phyloP scores from a whole-genome alignment of 2,797 vertebrate species.

The Darevskia nairensis region DNA sequence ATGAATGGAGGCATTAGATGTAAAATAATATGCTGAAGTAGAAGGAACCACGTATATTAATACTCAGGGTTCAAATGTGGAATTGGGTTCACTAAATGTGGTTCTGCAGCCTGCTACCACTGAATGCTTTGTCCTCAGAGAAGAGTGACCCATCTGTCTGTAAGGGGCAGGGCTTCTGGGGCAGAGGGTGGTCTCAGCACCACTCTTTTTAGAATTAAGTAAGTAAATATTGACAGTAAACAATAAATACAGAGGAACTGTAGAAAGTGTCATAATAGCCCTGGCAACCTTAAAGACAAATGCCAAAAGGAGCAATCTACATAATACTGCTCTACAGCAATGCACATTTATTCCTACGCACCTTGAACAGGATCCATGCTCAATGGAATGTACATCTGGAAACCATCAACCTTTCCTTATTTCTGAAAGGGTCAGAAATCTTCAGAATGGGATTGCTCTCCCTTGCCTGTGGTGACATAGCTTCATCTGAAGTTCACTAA shows the following conservation, averaged over 20 bases:
- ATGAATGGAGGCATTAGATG: constrained; percentile 58
- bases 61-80: background rate
- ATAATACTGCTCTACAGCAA: background rate
- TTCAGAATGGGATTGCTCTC: background rate
- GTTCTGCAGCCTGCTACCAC: background rate
- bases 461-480: background rate
- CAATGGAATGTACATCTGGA: background rate
- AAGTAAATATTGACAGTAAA: background rate
- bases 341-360: background rate
- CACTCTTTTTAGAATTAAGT: background rate
- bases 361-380: background rate
- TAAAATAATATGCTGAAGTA: constrained; percentile 44
- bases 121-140: background rate
- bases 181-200: background rate
- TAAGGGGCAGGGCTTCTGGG: background rate
- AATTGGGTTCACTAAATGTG: background rate
- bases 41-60: constrained; percentile 51
- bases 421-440: constrained; percentile 14
- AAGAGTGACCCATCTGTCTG: background rate
- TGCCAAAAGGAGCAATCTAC: background rate
- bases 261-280: background rate
- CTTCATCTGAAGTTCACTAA: background rate
- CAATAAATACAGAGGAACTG: background rate
- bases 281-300: background rate
- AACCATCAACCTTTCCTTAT: background rate